These are phyloP conservation scores for Paramisgurnus dabryanus DNA, from an alignment of 2,113 vertebrate genomes.

Conservation along the genomic window DNA sequence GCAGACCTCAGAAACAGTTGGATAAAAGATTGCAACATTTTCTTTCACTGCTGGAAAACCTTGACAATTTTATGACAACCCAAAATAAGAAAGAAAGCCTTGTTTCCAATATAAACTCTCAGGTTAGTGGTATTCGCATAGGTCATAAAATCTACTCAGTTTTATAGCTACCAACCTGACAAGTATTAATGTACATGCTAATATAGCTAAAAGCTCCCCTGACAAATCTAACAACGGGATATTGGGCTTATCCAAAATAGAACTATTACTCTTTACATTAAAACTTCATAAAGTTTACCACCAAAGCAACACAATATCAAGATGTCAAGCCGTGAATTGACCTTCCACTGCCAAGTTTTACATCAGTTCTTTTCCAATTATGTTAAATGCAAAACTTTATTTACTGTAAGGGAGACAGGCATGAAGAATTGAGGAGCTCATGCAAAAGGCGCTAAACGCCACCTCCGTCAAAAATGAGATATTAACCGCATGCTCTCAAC, in stretches of 20 bases:
- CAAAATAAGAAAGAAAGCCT: slow-evolving; percentile 15
- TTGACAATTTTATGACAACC: slow-evolving; percentile 26
- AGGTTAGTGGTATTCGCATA: slow-evolving; percentile 12
- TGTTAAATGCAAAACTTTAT: background rate
- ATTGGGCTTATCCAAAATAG: background rate
- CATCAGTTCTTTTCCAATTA: too few relatives aligned
- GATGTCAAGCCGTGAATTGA: background rate
- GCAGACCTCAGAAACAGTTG: slow-evolving; percentile 27
- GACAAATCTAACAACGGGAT: background rate
- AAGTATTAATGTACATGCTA: slow-evolving; percentile 14
- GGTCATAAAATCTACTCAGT: background rate
- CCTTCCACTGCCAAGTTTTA: background rate
- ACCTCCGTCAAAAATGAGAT: too few relatives aligned
- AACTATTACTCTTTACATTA: background rate
- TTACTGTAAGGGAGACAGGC: background rate
- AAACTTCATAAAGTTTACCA: background rate
- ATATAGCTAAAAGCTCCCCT: background rate
- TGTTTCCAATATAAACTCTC: slow-evolving; percentile 6
- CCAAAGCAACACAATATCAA: background rate
- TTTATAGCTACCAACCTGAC: background rate
- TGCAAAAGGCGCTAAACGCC: too few relatives aligned
- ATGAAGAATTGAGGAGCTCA: background rate
- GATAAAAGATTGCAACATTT: slow-evolving; percentile 24
- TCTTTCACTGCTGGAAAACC: slow-evolving; percentile 1
- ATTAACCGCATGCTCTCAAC: too few relatives aligned